Evolutionary conservation across 1,140 invertebrate species (phyloP).

Genomic region (Nebria ingens): DNA sequence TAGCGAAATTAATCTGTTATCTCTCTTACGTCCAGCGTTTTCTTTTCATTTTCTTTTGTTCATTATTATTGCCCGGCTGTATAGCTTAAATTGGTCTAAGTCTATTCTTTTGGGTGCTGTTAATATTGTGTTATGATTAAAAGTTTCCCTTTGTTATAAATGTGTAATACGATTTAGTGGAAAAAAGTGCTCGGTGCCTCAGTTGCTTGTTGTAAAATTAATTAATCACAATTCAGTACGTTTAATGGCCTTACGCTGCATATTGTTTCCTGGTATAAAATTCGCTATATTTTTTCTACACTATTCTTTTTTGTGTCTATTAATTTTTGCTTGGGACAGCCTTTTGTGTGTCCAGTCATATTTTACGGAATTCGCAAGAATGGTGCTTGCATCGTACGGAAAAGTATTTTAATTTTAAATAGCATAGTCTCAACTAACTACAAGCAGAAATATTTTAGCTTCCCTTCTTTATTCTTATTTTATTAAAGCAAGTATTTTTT

Average conservation of each 20-base stretch:
- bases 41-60: too few relatives aligned
- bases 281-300: neutral
- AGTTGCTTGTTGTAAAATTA: neutral
- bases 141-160: neutral
- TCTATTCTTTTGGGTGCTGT: too few relatives aligned
- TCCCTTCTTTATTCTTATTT: too few relatives aligned
- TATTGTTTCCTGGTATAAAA: neutral
- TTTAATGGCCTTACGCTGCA: neutral
- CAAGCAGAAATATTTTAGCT: too few relatives aligned
- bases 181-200: too few relatives aligned
- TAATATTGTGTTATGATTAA: neutral
- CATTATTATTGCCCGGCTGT: too few relatives aligned
- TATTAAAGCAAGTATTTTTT: too few relatives aligned
- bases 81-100: too few relatives aligned
- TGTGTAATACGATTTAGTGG: too few relatives aligned
- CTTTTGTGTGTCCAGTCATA: neutral
- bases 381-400: neutral
- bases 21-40: too few relatives aligned
- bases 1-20: too few relatives aligned
- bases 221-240: slow-evolving; percentile 1
- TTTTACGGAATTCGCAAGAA: neutral
- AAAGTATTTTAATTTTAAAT: neutral
- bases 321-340: slow-evolving; percentile 1
- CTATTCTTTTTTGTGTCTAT: neutral
- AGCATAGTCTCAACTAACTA: too few relatives aligned